Evolutionary conservation across 2,113 vertebrate genomes (phyloP).

Genomic region (Delphinapterus leucas): DNA sequence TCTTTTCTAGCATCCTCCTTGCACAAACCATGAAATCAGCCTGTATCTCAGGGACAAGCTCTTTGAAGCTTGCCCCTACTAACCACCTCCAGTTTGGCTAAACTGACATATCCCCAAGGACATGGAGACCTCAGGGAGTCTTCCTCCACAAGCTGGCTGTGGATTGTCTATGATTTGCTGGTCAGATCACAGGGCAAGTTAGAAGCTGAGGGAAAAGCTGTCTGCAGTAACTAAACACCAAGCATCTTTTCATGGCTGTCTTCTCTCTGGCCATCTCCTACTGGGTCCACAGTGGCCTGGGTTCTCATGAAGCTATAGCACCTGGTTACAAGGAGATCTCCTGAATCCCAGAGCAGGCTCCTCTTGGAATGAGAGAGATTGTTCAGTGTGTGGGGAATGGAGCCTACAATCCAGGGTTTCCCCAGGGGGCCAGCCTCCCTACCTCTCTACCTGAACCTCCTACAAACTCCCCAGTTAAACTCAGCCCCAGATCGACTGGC

Average conservation of each 20-base stretch:
- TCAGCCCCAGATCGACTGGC: neutral
- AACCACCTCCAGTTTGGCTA: neutral
- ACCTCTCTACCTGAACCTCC: neutral
- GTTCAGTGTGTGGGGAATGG: neutral
- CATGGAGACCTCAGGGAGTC: neutral
- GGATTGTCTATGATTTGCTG: neutral
- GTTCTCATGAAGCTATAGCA: neutral
- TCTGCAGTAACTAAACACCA: neutral
- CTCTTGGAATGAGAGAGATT: neutral
- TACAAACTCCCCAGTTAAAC: neutral
- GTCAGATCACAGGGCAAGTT: neutral
- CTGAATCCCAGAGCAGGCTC: neutral
- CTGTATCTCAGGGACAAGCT: neutral
- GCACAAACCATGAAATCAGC: neutral
- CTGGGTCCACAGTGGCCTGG: neutral
- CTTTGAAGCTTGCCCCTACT: neutral
- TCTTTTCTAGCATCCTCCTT: neutral
- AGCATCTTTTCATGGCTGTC: neutral
- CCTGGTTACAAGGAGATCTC: neutral
- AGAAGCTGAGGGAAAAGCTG: neutral
- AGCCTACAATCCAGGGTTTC: neutral
- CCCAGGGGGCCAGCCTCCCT: neutral
- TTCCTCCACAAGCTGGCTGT: neutral
- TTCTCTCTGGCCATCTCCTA: neutral
- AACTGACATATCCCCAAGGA: neutral